phyloP scores from a whole-genome alignment of 2,888 invertebrate species.

The Caenorhabditis afra region DNA sequence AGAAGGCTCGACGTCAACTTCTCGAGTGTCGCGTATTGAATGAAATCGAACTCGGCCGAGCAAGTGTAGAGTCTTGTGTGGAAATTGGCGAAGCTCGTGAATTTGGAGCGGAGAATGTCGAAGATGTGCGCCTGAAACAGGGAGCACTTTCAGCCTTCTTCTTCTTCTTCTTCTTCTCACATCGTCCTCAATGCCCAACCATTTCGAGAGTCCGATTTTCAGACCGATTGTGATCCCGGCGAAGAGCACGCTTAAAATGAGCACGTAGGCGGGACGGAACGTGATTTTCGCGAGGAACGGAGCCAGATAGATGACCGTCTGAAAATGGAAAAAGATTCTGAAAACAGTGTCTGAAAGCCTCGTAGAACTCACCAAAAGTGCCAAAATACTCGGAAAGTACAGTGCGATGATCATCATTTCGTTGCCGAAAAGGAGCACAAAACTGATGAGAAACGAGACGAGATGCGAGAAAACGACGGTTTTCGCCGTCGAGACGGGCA shows the following conservation, averaged over 20 bases:
- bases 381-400: constrained; percentile 82
- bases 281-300: constrained; percentile 38
- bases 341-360: background rate
- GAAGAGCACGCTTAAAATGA: constrained; percentile 79
- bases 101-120: constrained; percentile 86
- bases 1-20: constrained; percentile 84
- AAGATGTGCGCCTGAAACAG: constrained; percentile 85
- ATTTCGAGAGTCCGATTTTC: constrained; percentile 80
- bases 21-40: constrained; percentile 83
- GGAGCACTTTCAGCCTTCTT: background rate
- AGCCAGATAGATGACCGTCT: constrained; percentile 58
- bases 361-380: constrained; percentile 72
- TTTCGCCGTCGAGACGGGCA: constrained; percentile 80
- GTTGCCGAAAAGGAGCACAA: constrained; percentile 84
- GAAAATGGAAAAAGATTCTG: constrained; percentile 19
- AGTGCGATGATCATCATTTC: constrained; percentile 84
- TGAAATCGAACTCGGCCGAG: constrained; percentile 87
- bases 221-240: constrained; percentile 80
- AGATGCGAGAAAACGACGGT: constrained; percentile 82
- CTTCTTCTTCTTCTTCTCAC: constrained; percentile 66
- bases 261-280: constrained; percentile 67
- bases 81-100: constrained; percentile 86
- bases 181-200: constrained; percentile 81
- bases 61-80: constrained; percentile 89
- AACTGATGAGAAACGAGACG: constrained; percentile 82